Conservation (phyloP, 2,797 vertebrate species). For the Gambusia yucatana region DNA sequence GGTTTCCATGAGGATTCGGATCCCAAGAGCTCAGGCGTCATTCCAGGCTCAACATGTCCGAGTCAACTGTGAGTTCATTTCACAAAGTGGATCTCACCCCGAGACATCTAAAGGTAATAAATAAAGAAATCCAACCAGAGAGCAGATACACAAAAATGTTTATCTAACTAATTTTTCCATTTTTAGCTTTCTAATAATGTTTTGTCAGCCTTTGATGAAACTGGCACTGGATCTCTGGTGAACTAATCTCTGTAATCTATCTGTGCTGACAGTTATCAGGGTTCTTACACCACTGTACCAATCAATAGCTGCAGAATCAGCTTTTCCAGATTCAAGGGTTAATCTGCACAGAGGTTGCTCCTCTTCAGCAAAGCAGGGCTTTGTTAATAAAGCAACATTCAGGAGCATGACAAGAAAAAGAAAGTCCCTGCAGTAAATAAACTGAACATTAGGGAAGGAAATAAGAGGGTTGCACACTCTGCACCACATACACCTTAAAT, state of each 20-base stretch:
- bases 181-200: not conserved
- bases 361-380: not conserved
- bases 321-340: slow-evolving; percentile 4
- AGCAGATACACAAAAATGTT: not conserved
- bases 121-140: not conserved
- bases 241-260: slow-evolving; percentile 8
- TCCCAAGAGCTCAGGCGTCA: not conserved
- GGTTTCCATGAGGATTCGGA: not conserved
- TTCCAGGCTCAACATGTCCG: not conserved
- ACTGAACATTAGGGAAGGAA: slow-evolving; percentile 9
- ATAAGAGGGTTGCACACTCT: not conserved
- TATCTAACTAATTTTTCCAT: not conserved
- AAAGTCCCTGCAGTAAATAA: not conserved
- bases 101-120: not conserved
- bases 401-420: not conserved
- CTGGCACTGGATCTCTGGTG: not conserved
- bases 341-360: slow-evolving; percentile 6
- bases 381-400: not conserved
- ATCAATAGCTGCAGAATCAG: slow-evolving; percentile 6
- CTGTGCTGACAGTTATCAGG: slow-evolving; percentile 1
- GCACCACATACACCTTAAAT: not conserved
- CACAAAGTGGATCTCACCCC: not conserved
- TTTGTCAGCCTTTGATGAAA: not conserved
- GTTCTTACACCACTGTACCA: slow-evolving; percentile 6
- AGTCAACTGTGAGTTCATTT: not conserved